Base-by-base conservation (phyloP, 2,113 vertebrate genomes). In the Hyperopisus bebe region DNA sequence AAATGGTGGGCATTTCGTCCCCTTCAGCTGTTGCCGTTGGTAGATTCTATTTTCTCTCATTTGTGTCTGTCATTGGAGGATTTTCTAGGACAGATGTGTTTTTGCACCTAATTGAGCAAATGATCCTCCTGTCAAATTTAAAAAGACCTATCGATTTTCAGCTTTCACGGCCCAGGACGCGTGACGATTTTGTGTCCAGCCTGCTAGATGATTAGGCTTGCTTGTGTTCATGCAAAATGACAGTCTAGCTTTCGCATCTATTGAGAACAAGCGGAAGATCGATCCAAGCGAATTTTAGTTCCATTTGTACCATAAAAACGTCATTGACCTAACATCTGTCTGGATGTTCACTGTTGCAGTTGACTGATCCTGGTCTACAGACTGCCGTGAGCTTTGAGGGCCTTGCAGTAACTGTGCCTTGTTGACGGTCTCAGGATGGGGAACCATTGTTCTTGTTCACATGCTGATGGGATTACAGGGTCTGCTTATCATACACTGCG, bases 1-100 rank as follows among this genome's bases (percentile, higher is more conserved):
- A 89, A 88, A 89, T 89, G 90, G 87, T 24, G 10, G 62, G 48
- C 9, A 80, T 94, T 89, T 93, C 90, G 42, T 91, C 89, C 80
- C 83, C 66, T 55, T 95, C 94, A 95, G 94, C 94, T 95, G 94
- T 92, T 91, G 91, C 91, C 89, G 88, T 91, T 93, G 93, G 91
- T 89, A 89, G 89, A 74, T 90, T 11, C 10, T 27, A 13, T 31
- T 70, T 88, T 88, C 53, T 82, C 55, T 35, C 90, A n/a, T 80
- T 39, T 89, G 55, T 70, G 82, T 46, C 13, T 39, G 35, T 42
- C 31, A 19, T 42, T 42, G 35, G 35, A 42, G 31, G 74, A 19
- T 39, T 80, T 42, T 42, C 74, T 80, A 27, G 5, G 74, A 80
- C 74, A 15, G 74, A 80, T 80, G 35, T 42, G 15, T 80, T 39